Percentiles rank a stretch among this genome's conserved stretches.
Evolutionary conservation across 2,797 vertebrate species (phyloP).

Genomic region (Benthosema pterotum): DNA sequence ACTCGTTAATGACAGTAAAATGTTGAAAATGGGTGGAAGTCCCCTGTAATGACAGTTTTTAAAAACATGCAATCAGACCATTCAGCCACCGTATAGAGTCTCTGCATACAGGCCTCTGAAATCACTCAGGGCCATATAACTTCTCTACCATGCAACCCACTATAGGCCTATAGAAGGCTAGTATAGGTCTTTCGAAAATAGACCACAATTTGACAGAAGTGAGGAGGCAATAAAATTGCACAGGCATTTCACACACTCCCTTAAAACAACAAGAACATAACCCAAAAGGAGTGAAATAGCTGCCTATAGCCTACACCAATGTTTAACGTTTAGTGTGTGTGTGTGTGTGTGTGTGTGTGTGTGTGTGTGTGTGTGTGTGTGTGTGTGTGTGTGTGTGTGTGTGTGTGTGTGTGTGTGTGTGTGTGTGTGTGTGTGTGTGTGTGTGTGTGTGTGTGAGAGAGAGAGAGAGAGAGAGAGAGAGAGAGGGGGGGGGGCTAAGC

Average conservation of each 20-base stretch:
- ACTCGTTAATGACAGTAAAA: too few relatives aligned
- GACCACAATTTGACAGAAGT: neutral
- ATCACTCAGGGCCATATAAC: slow-evolving; percentile 62
- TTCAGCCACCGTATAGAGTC: slow-evolving; percentile 63
- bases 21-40: too few relatives aligned
- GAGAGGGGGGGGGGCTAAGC: too few relatives aligned
- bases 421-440: too few relatives aligned
- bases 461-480: too few relatives aligned
- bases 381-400: too few relatives aligned
- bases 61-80: slow-evolving; percentile 47
- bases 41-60: slow-evolving; percentile 54
- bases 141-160: slow-evolving; percentile 45
- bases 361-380: too few relatives aligned
- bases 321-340: too few relatives aligned
- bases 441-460: too few relatives aligned
- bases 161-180: neutral
- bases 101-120: slow-evolving; percentile 32
- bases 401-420: too few relatives aligned
- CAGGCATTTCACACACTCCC: slow-evolving; percentile 11
- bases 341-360: too few relatives aligned
- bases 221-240: neutral
- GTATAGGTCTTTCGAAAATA: neutral
- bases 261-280: neutral
- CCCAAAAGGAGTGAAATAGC: slow-evolving; percentile 16
- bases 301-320: too few relatives aligned